These are phyloP conservation scores for Homalodisca vitripennis DNA, from an alignment of 1,140 invertebrate genomes.

Conservation along the genomic window DNA sequence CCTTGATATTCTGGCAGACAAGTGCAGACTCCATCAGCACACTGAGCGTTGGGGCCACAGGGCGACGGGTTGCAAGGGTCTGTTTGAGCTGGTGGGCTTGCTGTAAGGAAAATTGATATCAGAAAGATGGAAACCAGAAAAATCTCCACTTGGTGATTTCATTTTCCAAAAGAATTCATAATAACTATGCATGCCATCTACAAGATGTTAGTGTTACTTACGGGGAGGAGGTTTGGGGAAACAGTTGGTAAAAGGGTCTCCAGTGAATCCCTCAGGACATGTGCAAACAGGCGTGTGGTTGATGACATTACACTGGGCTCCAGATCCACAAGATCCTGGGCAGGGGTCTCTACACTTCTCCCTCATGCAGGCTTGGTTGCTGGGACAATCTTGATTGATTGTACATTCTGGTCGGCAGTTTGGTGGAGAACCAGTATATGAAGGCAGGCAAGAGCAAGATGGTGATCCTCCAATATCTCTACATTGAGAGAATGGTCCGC, in stretches of 20 bases:
- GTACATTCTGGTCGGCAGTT: constrained; percentile 68
- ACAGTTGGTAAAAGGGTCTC: constrained; percentile 69
- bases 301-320: constrained; percentile 60
- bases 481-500: constrained; percentile 68
- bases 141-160: no score
- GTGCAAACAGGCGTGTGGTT: constrained; percentile 65
- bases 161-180: no score
- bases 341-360: constrained; percentile 70
- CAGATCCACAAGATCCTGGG: constrained; percentile 67
- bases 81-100: constrained; percentile 47
- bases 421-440: constrained; percentile 66
- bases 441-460: constrained; percentile 62
- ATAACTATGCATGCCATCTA: no score
- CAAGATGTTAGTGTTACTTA: constrained; percentile 45
- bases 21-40: constrained; percentile 67
- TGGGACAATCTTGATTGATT: constrained; percentile 62
- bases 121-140: no score
- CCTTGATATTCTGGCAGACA: constrained; percentile 70
- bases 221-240: constrained; percentile 52
- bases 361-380: constrained; percentile 60
- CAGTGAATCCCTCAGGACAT: constrained; percentile 64
- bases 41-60: constrained; percentile 73
- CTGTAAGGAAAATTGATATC: constrained; percentile 22
- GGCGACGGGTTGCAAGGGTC: constrained; percentile 69
- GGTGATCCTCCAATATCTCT: constrained; percentile 55